phyloP scores from a whole-genome alignment of 2,888 invertebrate genomes.

The Magallana nippona region DNA sequence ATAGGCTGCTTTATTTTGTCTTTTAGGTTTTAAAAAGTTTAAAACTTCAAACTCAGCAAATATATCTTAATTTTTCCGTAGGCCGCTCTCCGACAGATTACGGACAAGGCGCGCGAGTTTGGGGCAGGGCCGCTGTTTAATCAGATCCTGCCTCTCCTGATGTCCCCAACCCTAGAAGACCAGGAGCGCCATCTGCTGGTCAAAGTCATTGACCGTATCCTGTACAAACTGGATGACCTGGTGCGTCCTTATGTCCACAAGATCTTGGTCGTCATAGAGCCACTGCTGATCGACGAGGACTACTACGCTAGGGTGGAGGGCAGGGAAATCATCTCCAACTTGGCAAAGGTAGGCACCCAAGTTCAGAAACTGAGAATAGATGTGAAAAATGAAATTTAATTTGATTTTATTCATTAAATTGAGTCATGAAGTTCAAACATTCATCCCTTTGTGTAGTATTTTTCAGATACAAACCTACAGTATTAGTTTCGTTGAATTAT shows the following conservation, averaged over 20 bases:
- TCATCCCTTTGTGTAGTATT: no score
- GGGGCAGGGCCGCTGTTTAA: slow-evolving; percentile 99
- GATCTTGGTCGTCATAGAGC: slow-evolving; percentile 99
- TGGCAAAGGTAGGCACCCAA: slow-evolving; percentile 87
- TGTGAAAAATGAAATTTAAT: no score
- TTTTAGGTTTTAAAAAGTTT: neutral
- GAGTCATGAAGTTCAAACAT: no score
- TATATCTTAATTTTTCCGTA: slow-evolving; percentile 51
- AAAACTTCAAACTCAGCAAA: no score
- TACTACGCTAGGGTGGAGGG: slow-evolving; percentile 99
- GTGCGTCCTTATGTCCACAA: slow-evolving; percentile 99
- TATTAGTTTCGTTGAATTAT: no score
- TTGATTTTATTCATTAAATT: no score
- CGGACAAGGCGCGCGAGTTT: slow-evolving; percentile 98
- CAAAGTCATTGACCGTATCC: slow-evolving; percentile 98
- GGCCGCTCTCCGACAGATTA: slow-evolving; percentile 96
- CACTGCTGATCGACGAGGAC: slow-evolving; percentile 98
- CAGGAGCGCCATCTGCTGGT: slow-evolving; percentile 99
- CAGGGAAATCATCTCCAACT: slow-evolving; percentile 98
- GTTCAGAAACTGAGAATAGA: no score
- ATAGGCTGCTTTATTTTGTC: neutral
- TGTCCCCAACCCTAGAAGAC: slow-evolving; percentile 99
- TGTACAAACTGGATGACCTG: slow-evolving; percentile 98
- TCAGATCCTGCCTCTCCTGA: slow-evolving; percentile 98
- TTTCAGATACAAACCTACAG: no score